Evolutionary conservation across 2,113 vertebrate species (phyloP), one percentile per base, ranked within the genome.

Genomic region (Campylorhamphus procurvoides): DNA sequence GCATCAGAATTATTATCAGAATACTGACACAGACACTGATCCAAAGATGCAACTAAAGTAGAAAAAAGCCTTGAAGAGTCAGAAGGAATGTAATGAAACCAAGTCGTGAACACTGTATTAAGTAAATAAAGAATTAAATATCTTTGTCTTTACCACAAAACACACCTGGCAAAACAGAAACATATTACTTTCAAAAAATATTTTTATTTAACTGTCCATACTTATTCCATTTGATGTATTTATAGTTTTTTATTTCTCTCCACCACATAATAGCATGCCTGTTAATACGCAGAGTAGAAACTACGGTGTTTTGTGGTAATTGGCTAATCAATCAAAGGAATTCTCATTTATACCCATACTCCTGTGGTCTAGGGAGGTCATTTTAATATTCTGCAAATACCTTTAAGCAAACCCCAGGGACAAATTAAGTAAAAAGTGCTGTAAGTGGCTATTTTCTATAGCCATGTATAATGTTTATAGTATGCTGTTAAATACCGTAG

Each of bases 321-420:
- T 95, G 76, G 67, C 78, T 95, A 96, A 97, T 97, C 91, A 96
- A 78, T 97, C 93, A 97, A 96, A 94, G 73, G 33, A 87, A 89
- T 84, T 96, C 84, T 96, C 56, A 84, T 92, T 91, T 94, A 83
- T 96, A 88, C 39, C 18, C 67, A 86, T 46, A 67, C 14, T 94
- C 25, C 59, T 3, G 46, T 94, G 84, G 84, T 89, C 58, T 53
- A 95, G n/a, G 49, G 78, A 96, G 87, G 81, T 94, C 55, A 97
- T 96, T 97, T 96, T 86, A 93, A 66, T 84, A 73, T 96, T 96
- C 79, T 94, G 87, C 67, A 96, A 97, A 89, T 83, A 82, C 8
- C 13, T 93, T 92, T 77, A 94, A 67, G 53, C 8, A 87, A 97
- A 92, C 63, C 28, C 59, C 29, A 58, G 92, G 89, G 68, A 71